A percentile compares a stretch with the other conserved stretches of the same genome.
These are phyloP conservation scores for Nerophis ophidion DNA, from an alignment of 2,113 vertebrate genomes.

Conservation along the genomic window DNA sequence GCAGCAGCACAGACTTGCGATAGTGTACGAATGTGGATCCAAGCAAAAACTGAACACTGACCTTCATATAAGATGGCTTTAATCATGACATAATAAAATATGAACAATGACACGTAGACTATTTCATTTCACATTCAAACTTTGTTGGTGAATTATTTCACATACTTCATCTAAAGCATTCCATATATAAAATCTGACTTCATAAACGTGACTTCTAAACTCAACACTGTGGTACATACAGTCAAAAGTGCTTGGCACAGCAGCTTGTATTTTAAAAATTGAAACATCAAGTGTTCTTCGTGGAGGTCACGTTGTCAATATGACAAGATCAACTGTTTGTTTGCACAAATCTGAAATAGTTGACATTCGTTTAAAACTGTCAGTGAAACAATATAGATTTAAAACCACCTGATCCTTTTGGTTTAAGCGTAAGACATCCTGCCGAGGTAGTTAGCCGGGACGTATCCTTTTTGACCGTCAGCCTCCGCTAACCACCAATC, in stretches of 20 bases:
- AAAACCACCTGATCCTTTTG: not conserved
- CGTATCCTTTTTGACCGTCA: constrained; percentile 87
- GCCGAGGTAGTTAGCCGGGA: constrained; percentile 92
- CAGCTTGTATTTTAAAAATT: constrained; percentile 20
- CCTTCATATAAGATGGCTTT: constrained; percentile 24
- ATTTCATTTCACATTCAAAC: constrained; percentile 41
- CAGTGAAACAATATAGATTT: not conserved
- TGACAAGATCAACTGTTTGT: constrained; percentile 2
- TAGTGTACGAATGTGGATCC: not conserved
- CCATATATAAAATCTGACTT: constrained; percentile 32
- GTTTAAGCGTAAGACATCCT: constrained; percentile 91
- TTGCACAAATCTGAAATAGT: constrained; percentile 11
- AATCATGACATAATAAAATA: constrained; percentile 26
- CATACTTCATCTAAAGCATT: constrained; percentile 32
- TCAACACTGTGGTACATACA: constrained; percentile 61
- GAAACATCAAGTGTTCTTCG: constrained; percentile 19
- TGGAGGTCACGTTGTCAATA: constrained; percentile 8
- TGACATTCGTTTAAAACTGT: not conserved
- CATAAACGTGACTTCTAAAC: constrained; percentile 34
- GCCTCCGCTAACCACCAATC: constrained; percentile 96
- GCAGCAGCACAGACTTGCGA: not conserved
- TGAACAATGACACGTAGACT: constrained; percentile 20
- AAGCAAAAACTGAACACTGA: not conserved
- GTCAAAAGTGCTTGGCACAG: constrained; percentile 59
- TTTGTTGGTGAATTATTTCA: constrained; percentile 36